Percentiles rank a stretch among this genome's conserved stretches.
phyloP scores from a whole-genome alignment of 2,888 invertebrate genomes.

The Lumbricus terrestris region DNA sequence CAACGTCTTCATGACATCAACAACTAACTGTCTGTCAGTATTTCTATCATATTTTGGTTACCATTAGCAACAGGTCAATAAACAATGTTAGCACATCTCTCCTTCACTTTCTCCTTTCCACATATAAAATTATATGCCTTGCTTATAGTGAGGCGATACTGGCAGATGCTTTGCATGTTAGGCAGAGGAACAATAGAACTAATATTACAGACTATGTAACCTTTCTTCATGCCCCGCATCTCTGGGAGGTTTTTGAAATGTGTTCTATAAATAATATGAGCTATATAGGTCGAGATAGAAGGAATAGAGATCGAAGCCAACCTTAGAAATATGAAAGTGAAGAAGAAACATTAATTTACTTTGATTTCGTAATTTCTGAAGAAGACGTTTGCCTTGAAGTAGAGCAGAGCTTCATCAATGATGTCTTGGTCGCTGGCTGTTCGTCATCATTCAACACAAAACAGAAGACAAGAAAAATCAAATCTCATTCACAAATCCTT shows the following conservation, averaged over 20 bases:
- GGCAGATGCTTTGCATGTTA: background rate
- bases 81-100: background rate
- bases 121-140: too few species aligned
- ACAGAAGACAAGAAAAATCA: background rate
- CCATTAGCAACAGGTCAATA: background rate
- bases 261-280: background rate
- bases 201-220: too few species aligned
- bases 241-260: too few species aligned
- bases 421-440: constrained; percentile 77
- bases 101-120: background rate
- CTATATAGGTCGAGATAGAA: background rate
- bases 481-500: background rate
- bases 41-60: too few species aligned
- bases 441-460: constrained; percentile 30
- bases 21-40: background rate
- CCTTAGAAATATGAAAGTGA: background rate
- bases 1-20: background rate
- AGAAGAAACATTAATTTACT: constrained; percentile 65
- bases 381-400: constrained; percentile 98
- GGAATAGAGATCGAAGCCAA: background rate
- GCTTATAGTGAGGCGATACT: too few species aligned
- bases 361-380: constrained; percentile 98
- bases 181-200: background rate
- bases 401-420: constrained; percentile 94
- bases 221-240: too few species aligned